Percentiles rank a stretch among this genome's conserved stretches.
phyloP scores from a whole-genome alignment of 2,113 vertebrate genomes.

The Phycodurus eques region DNA sequence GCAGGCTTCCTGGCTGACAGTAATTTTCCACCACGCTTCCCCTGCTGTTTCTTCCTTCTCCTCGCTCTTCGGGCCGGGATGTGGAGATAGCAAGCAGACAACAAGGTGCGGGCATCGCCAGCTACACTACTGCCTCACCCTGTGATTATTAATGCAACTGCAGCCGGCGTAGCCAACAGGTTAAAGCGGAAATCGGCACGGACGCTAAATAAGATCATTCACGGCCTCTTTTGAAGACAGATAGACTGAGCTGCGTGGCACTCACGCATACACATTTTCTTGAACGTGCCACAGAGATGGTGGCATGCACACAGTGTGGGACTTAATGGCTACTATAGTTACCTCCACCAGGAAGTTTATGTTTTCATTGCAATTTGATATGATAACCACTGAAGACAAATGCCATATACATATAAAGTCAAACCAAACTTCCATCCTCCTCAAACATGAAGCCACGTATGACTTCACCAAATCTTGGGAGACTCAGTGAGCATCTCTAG shows the following conservation, averaged over 20 bases:
- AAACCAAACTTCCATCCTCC: neutral
- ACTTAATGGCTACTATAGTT: neutral
- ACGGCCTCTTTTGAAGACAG: slow-evolving; percentile 62
- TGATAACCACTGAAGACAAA: neutral
- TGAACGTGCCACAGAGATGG: slow-evolving; percentile 9
- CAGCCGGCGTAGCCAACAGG: slow-evolving; percentile 70
- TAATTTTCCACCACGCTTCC: slow-evolving; percentile 75
- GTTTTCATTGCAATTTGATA: neutral
- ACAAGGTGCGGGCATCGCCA: slow-evolving; percentile 63
- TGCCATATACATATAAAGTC: neutral
- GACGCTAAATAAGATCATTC: slow-evolving; percentile 72
- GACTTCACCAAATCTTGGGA: no score
- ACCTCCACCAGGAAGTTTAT: neutral
- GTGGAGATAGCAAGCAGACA: slow-evolving; percentile 63
- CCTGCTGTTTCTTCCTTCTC: slow-evolving; percentile 67
- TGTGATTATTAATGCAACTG: slow-evolving; percentile 72
- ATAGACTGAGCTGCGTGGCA: slow-evolving; percentile 34
- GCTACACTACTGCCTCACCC: slow-evolving; percentile 57
- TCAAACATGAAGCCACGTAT: no score
- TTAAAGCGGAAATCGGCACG: slow-evolving; percentile 71
- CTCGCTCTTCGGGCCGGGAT: slow-evolving; percentile 30
- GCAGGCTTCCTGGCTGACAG: slow-evolving; percentile 67
- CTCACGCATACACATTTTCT: slow-evolving; percentile 22
- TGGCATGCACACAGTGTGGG: neutral
- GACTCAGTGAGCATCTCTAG: neutral